Percentiles rank a stretch among this genome's conserved stretches.
Evolutionary conservation across 2,888 invertebrate species (phyloP).

Genomic region (Heliconius aoede): DNA sequence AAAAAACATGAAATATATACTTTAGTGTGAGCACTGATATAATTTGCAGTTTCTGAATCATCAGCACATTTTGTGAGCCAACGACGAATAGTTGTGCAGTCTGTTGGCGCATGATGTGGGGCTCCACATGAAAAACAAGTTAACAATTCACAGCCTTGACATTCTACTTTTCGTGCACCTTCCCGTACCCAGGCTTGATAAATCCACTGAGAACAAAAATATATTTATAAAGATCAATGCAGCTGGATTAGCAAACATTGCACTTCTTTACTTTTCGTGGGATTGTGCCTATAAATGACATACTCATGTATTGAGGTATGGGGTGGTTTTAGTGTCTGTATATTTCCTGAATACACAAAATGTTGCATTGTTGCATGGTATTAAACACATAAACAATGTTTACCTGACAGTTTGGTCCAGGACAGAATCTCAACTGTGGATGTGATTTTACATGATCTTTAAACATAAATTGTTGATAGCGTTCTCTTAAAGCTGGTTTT

Average conservation of each 20-base stretch:
- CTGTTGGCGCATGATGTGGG: constrained; percentile 99
- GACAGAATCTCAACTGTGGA: constrained; percentile 95
- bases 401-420: constrained; percentile 96
- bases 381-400: constrained; percentile 16
- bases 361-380: too few species aligned
- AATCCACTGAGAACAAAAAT: constrained; percentile 83
- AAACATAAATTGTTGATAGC: constrained; percentile 98
- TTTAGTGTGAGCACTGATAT: constrained; percentile 99
- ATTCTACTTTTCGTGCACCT: constrained; percentile 88
- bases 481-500: constrained; percentile 92
- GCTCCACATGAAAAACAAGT: constrained; percentile 98
- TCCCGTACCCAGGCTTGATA: constrained; percentile 94
- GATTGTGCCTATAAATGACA: too few species aligned
- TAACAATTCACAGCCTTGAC: constrained; percentile 93
- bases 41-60: constrained; percentile 99
- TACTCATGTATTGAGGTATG: too few species aligned
- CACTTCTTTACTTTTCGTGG: too few species aligned
- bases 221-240: not conserved
- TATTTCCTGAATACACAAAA: too few species aligned
- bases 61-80: constrained; percentile 99
- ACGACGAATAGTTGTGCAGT: constrained; percentile 96
- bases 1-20: constrained; percentile 67
- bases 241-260: too few species aligned
- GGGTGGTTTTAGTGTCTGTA: too few species aligned
- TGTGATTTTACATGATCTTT: constrained; percentile 97